These are phyloP conservation scores for Agriopis aurantiaria DNA, from an alignment of 2,888 invertebrate genomes.

Conservation along the genomic window DNA sequence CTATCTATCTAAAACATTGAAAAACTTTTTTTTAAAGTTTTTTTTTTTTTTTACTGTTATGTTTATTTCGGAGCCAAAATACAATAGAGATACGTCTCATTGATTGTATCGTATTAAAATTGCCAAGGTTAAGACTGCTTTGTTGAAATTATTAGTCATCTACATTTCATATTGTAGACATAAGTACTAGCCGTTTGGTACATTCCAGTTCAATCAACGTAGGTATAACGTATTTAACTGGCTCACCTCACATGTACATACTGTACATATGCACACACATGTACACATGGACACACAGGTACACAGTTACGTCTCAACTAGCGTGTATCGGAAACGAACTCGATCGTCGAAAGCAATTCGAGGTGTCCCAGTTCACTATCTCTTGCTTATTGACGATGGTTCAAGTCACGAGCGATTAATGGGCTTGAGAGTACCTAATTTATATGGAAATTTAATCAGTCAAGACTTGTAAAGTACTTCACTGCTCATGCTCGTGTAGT, in stretches of 20 bases:
- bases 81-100: too few relatives aligned
- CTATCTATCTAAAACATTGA: too few relatives aligned
- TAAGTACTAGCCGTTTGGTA: not conserved
- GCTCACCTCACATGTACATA: not conserved
- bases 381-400: conserved; percentile 50
- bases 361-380: conserved; percentile 65
- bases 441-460: too few relatives aligned
- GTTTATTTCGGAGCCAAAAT: not conserved
- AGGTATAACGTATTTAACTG: not conserved
- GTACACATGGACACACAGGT: not conserved
- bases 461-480: too few relatives aligned
- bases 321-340: conserved; percentile 54
- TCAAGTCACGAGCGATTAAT: conserved; percentile 34
- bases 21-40: too few relatives aligned
- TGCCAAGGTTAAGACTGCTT: too few relatives aligned
- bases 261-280: not conserved
- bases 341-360: conserved; percentile 61
- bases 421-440: too few relatives aligned
- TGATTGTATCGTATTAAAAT: too few relatives aligned
- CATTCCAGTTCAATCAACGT: not conserved
- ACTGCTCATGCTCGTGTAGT: too few relatives aligned
- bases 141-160: too few relatives aligned
- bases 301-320: conserved; percentile 20
- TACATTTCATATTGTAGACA: too few relatives aligned
- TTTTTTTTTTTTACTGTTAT: too few relatives aligned